A percentile compares a stretch with the other conserved stretches of the same genome.
Conservation (phyloP, 2,797 vertebrate species). For the Cichlasoma orientale region DNA sequence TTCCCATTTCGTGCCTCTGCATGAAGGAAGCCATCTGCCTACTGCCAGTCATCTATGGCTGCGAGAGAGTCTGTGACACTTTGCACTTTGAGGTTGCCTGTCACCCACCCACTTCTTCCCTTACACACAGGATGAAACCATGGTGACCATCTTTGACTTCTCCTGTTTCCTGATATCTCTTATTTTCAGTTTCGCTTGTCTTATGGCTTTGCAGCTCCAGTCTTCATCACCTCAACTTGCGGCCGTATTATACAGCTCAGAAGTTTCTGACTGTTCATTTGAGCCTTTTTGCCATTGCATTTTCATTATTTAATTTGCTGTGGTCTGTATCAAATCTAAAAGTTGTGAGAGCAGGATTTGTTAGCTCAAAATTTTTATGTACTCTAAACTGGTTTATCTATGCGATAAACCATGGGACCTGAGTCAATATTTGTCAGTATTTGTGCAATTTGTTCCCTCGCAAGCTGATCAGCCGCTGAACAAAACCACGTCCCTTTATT, state of each 20-base stretch:
- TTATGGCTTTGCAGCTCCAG: not conserved
- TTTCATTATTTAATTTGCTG: not conserved
- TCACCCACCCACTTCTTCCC: conserved; percentile 46
- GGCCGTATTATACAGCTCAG: not conserved
- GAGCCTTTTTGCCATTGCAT: not conserved
- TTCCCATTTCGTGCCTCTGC: conserved; percentile 30
- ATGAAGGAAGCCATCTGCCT: conserved; percentile 71
- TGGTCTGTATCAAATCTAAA: not conserved
- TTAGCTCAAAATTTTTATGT: not conserved
- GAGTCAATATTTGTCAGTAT: conserved; percentile 58
- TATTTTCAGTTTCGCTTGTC: not conserved
- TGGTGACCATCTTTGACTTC: conserved; percentile 19
- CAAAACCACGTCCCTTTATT: conserved; percentile 34
- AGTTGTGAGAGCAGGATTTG: not conserved
- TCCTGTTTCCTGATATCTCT: not conserved
- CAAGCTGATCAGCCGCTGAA: conserved; percentile 40
- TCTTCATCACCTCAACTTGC: not conserved
- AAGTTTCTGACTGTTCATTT: not conserved
- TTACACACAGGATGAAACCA: conserved; percentile 13
- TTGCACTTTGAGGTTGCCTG: conserved; percentile 52
- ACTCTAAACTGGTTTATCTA: conserved; percentile 28
- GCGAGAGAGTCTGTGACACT: conserved; percentile 53
- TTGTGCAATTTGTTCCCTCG: conserved; percentile 31
- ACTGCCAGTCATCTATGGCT: conserved; percentile 62
- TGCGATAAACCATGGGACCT: conserved; percentile 25